Evolutionary conservation across 2,888 invertebrate species (phyloP).

Genomic region (Lamellibrachia satsuma): DNA sequence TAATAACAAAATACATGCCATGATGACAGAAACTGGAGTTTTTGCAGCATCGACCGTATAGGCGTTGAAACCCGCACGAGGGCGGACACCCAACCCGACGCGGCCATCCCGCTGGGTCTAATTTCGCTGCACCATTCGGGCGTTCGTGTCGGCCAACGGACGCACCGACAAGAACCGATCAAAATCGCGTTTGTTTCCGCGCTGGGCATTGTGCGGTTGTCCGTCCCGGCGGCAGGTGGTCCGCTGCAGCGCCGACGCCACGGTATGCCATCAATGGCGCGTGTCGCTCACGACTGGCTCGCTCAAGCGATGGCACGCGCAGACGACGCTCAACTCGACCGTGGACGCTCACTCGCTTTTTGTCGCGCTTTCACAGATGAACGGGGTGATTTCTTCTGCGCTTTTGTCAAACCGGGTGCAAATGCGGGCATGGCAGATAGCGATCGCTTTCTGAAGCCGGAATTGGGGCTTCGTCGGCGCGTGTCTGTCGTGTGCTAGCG

Average conservation of each 20-base stretch:
- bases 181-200: not conserved
- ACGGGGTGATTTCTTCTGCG: not conserved
- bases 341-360: not conserved
- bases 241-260: not conserved
- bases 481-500: not conserved
- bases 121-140: not conserved
- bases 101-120: not conserved
- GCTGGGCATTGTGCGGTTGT: not conserved
- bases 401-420: not conserved
- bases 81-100: not conserved
- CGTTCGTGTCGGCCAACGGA: not conserved
- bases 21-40: not conserved
- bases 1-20: not conserved
- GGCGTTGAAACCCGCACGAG: not conserved
- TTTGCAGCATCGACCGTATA: not conserved
- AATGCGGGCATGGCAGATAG: not conserved
- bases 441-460: not conserved
- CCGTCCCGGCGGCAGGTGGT: not conserved
- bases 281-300: not conserved
- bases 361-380: not conserved
- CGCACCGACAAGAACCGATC: constrained; percentile 5
- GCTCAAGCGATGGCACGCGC: not conserved
- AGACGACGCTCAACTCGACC: not conserved
- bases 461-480: not conserved
- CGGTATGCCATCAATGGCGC: not conserved